These are phyloP conservation scores for Dryadula phaetusa DNA, from an alignment of 2,888 invertebrate genomes.

Conservation along the genomic window DNA sequence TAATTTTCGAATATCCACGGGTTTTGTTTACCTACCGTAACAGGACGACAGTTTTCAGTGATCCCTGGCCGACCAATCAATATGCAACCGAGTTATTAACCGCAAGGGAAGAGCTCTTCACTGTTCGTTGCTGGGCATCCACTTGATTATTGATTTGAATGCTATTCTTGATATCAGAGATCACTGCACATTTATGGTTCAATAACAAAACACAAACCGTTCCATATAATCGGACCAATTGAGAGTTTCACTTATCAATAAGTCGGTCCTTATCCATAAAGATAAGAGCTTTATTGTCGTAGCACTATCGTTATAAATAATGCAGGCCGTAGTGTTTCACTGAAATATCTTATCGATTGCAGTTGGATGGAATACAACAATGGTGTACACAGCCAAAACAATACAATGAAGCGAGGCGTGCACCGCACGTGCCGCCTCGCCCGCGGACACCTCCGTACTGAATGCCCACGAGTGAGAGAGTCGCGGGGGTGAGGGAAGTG, in stretches of 20 bases:
- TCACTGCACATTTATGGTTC: slow-evolving; percentile 71
- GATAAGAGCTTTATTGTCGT: slow-evolving; percentile 60
- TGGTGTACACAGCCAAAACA: slow-evolving; percentile 74
- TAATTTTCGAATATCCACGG: not conserved
- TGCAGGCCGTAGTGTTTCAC: slow-evolving; percentile 67
- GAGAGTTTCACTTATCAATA: slow-evolving; percentile 81
- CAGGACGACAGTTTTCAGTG: slow-evolving; percentile 63
- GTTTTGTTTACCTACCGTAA: slow-evolving; percentile 64
- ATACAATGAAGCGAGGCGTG: slow-evolving; percentile 79
- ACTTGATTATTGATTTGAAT: slow-evolving; percentile 78
- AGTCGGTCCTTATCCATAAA: slow-evolving; percentile 59
- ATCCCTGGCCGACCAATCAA: slow-evolving; percentile 73
- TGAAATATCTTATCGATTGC: slow-evolving; percentile 73
- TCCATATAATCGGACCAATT: slow-evolving; percentile 68
- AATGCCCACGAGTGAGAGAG: slow-evolving; percentile 26
- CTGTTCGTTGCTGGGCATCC: slow-evolving; percentile 66
- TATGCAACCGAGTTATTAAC: slow-evolving; percentile 74
- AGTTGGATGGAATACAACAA: slow-evolving; percentile 75
- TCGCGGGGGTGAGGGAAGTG: slow-evolving; percentile 26
- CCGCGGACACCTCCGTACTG: slow-evolving; percentile 80
- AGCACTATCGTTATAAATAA: slow-evolving; percentile 55
- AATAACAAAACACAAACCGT: slow-evolving; percentile 70
- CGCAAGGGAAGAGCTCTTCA: slow-evolving; percentile 67
- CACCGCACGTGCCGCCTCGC: slow-evolving; percentile 82
- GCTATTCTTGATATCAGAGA: slow-evolving; percentile 67